These are phyloP conservation scores for Pseudorhombus dupliciocellatus DNA, from an alignment of 2,113 vertebrate species.

Conservation along the genomic window DNA sequence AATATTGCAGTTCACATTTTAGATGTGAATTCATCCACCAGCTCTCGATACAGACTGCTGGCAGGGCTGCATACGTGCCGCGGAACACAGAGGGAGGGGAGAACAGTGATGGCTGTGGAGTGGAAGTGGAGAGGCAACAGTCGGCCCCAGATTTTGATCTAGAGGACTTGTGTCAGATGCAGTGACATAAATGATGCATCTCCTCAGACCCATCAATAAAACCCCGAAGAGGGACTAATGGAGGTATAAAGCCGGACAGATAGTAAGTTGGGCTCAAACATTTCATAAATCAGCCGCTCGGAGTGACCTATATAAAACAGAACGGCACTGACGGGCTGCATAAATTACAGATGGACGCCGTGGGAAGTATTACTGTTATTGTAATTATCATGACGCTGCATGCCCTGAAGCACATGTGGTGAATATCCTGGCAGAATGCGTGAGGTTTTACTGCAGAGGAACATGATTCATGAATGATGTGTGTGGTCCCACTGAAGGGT, in stretches of 20 bases:
- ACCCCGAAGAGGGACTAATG: constrained; percentile 77
- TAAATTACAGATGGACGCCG: constrained; percentile 68
- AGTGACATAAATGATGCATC: constrained; percentile 79
- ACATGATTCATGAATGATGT: constrained; percentile 38
- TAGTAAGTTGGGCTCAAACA: constrained; percentile 76
- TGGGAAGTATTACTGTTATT: constrained; percentile 65
- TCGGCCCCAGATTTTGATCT: constrained; percentile 65
- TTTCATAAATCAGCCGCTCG: constrained; percentile 78
- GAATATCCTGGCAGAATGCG: constrained; percentile 54
- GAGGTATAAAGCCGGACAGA: constrained; percentile 80
- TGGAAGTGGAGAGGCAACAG: constrained; percentile 36
- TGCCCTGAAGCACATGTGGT: constrained; percentile 48
- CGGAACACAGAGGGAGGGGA: constrained; percentile 17
- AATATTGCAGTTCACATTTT: constrained; percentile 16
- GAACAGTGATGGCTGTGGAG: constrained; percentile 12
- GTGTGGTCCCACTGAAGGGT: constrained; percentile 16
- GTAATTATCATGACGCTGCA: constrained; percentile 56
- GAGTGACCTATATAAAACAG: constrained; percentile 77
- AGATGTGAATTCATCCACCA: constrained; percentile 45
- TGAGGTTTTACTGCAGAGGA: constrained; percentile 21
- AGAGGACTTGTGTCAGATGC: constrained; percentile 67
- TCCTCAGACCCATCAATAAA: constrained; percentile 80
- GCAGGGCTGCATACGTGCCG: background rate
- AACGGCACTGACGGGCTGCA: constrained; percentile 58
- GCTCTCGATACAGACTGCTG: constrained; percentile 19